These are phyloP conservation scores for Carcharodon carcharias DNA, from an alignment of 2,797 vertebrate species.

Conservation along the genomic window DNA sequence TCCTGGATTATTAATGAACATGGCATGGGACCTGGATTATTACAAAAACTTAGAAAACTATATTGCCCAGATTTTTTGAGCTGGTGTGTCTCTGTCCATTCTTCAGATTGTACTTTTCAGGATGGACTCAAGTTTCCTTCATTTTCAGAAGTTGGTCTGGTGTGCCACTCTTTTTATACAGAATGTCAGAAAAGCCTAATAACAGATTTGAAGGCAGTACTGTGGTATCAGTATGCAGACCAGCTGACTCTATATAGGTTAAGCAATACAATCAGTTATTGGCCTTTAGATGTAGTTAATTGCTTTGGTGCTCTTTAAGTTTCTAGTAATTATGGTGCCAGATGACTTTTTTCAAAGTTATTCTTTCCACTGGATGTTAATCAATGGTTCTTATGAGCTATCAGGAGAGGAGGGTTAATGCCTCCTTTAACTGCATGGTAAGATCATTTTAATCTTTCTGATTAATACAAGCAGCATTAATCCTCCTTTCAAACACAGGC, in stretches of 20 bases:
- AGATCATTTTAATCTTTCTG: slow-evolving; percentile 25
- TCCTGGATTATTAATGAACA: neutral
- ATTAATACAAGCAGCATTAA: neutral
- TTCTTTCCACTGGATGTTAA: neutral
- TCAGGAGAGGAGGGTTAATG: neutral
- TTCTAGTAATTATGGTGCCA: neutral
- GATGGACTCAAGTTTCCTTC: neutral
- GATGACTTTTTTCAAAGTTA: neutral
- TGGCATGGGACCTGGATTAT: neutral
- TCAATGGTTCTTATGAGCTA: neutral
- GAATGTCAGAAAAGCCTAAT: slow-evolving; percentile 13
- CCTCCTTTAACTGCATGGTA: neutral
- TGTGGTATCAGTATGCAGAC: neutral
- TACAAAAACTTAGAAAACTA: neutral
- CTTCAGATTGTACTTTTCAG: neutral
- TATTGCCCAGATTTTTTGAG: neutral
- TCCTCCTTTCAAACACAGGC: neutral
- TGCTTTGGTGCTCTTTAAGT: neutral
- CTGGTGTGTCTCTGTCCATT: too few species aligned
- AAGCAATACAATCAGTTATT: slow-evolving; percentile 12
- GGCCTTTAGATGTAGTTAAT: neutral
- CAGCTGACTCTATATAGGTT: neutral
- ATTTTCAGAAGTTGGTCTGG: neutral
- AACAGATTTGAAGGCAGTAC: neutral
- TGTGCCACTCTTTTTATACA: neutral